Evolutionary conservation across 2,797 vertebrate species (phyloP).

Genomic region (Cebuella pygmaea): DNA sequence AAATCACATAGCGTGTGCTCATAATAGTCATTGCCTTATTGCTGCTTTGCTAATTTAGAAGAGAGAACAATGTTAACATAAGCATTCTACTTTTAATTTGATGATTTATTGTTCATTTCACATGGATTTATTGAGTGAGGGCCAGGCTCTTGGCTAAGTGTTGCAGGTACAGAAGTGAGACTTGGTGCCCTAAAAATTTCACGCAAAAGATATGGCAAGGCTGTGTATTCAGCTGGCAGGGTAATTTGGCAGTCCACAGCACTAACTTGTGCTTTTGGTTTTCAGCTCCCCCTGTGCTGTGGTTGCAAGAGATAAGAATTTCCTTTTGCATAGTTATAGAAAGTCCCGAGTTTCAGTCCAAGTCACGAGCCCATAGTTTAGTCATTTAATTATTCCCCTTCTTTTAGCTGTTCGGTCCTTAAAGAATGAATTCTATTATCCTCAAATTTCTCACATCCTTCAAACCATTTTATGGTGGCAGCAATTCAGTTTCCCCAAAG

Average conservation of each 20-base stretch:
- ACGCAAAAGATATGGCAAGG: not conserved
- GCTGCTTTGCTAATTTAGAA: conserved; percentile 41
- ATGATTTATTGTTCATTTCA: conserved; percentile 35
- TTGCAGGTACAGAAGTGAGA: not conserved
- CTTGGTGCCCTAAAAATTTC: not conserved
- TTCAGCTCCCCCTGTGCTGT: not conserved
- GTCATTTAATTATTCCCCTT: not conserved
- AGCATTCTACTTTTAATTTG: conserved; percentile 9
- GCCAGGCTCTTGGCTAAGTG: not conserved
- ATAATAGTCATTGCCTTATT: not conserved
- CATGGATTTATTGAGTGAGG: not conserved
- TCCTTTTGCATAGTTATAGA: not conserved
- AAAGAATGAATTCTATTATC: not conserved
- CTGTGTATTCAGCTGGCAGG: not conserved
- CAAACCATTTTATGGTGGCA: not conserved
- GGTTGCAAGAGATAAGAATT: conserved; percentile 1
- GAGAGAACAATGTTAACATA: not conserved
- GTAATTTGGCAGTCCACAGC: not conserved
- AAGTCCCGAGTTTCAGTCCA: not conserved
- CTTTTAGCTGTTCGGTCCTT: not conserved
- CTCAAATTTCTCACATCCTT: not conserved
- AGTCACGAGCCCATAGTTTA: not conserved
- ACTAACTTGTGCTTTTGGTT: not conserved
- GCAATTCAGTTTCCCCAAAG: not conserved
- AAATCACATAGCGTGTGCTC: not conserved